Conservation (phyloP, 2,888 invertebrate genomes). For the Patella pellucida region DNA sequence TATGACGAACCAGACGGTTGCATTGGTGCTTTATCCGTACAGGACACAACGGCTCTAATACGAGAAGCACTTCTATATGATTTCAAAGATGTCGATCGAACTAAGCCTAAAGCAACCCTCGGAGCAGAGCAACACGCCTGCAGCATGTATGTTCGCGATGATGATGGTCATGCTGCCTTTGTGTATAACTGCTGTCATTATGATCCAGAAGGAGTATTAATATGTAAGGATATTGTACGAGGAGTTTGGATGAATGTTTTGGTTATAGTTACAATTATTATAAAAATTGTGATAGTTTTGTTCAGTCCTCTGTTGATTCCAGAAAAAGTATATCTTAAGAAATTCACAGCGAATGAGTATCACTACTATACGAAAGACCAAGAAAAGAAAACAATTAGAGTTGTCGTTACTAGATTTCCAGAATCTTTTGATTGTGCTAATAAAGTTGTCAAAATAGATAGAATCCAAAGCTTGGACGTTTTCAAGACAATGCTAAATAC, state of each 20-base stretch:
- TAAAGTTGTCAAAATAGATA: slow-evolving; percentile 27
- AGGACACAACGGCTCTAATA: slow-evolving; percentile 31
- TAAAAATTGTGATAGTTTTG: slow-evolving; percentile 55
- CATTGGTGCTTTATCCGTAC: slow-evolving; percentile 33
- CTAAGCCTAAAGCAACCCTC: too few species aligned
- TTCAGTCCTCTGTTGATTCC: slow-evolving; percentile 57
- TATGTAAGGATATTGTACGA: slow-evolving; percentile 35
- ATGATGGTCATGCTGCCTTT: slow-evolving; percentile 34
- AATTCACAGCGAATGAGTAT: slow-evolving; percentile 14
- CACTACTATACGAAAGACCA: background rate
- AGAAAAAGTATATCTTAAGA: slow-evolving; percentile 44
- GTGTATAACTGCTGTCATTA: slow-evolving; percentile 36
- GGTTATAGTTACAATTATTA: slow-evolving; percentile 42
- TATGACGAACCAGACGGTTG: slow-evolving; percentile 50
- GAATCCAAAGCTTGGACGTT: slow-evolving; percentile 32
- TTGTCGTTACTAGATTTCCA: slow-evolving; percentile 26
- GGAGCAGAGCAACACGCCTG: slow-evolving; percentile 36
- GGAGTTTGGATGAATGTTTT: slow-evolving; percentile 49
- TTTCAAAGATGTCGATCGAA: slow-evolving; percentile 34
- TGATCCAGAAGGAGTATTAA: slow-evolving; percentile 15
- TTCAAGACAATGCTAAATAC: slow-evolving; percentile 35
- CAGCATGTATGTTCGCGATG: slow-evolving; percentile 37
- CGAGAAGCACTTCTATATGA: slow-evolving; percentile 49
- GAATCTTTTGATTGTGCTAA: slow-evolving; percentile 25
- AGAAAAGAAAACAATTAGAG: background rate